Conservation (phyloP, 2,888 invertebrate species). For the Drosophila pseudotalamancana region DNA sequence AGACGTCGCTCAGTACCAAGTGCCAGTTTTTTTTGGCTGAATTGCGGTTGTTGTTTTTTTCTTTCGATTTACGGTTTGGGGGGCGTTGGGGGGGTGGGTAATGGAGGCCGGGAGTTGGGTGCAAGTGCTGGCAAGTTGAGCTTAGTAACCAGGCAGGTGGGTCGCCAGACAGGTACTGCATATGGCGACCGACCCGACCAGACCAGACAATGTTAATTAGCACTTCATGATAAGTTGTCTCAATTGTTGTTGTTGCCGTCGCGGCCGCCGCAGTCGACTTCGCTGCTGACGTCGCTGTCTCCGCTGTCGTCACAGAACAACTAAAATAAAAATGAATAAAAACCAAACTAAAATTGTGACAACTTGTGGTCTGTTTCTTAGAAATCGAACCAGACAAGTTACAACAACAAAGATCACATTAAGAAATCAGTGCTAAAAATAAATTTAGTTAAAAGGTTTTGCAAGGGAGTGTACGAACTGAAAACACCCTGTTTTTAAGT, state of each 20-base stretch:
- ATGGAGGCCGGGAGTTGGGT: constrained; percentile 10
- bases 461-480: too few relatives aligned
- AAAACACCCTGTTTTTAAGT: too few relatives aligned
- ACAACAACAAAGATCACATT: constrained; percentile 20
- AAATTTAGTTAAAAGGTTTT: background rate
- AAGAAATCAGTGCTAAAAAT: background rate
- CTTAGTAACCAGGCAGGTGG: constrained; percentile 73
- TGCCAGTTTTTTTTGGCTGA: constrained; percentile 72
- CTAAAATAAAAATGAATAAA: background rate
- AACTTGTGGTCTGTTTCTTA: constrained; percentile 33
- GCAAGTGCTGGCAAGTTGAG: constrained; percentile 27
- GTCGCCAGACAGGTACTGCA: constrained; percentile 56
- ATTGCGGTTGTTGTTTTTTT: constrained; percentile 51
- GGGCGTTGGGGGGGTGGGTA: background rate
- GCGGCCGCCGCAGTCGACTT: background rate
- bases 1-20: constrained; percentile 67
- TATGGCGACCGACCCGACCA: constrained; percentile 34
- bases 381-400: constrained; percentile 31
- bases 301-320: background rate
- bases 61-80: constrained; percentile 18
- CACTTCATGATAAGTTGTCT: constrained; percentile 79
- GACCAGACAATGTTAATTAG: constrained; percentile 78
- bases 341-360: constrained; percentile 34
- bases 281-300: constrained; percentile 51
- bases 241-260: constrained; percentile 60